Conservation (phyloP, 2,113 vertebrate genomes). For the Antigone vipio region DNA sequence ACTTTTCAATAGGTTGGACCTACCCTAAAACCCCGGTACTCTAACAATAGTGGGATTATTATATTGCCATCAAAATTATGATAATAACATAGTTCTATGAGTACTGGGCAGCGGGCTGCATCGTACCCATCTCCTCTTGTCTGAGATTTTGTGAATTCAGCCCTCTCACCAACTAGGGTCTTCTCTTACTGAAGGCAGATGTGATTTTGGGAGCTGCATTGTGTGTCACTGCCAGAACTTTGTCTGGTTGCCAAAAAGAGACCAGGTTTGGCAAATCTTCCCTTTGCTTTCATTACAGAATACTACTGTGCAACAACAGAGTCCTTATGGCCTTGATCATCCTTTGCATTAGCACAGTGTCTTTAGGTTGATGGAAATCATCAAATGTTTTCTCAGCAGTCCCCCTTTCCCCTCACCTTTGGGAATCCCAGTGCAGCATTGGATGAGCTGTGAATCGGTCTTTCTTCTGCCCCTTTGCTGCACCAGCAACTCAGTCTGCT, state of each 20-base stretch:
- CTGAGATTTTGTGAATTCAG: not conserved
- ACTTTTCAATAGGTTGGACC: not conserved
- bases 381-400: not conserved
- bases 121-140: not conserved
- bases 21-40: not conserved
- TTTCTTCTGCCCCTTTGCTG: not conserved
- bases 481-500: not conserved
- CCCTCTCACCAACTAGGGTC: not conserved
- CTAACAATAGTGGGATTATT: not conserved
- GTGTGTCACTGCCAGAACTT: not conserved
- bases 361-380: not conserved
- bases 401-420: not conserved
- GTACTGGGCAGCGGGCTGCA: not conserved
- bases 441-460: not conserved
- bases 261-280: not conserved
- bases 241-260: not conserved
- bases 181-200: not conserved
- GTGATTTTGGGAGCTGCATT: not conserved
- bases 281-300: not conserved
- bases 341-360: not conserved
- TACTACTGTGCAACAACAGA: not conserved
- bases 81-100: not conserved
- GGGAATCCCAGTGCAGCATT: not conserved
- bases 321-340: not conserved
- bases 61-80: not conserved